Base-by-base conservation (phyloP, 2,797 vertebrate genomes). In the Gambelia wislizenii region DNA sequence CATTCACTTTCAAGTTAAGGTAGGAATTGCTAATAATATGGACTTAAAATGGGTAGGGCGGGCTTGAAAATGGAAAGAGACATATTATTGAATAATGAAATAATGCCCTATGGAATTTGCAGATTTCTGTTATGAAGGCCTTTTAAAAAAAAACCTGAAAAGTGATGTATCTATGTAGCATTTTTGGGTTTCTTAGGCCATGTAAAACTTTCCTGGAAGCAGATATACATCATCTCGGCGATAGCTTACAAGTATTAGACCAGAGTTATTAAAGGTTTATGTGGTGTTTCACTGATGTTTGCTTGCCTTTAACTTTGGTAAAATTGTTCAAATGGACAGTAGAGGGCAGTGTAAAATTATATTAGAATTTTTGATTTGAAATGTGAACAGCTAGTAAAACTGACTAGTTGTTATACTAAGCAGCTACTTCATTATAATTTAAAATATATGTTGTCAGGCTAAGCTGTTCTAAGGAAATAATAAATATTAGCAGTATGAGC, bases 331-430 rank as follows among this genome's bases (percentile, higher is more conserved):
- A 81, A 36, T 56, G 22, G 47, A 81, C 86, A 85, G 83, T 54
- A 91, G 89, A 87, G 86, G 86, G 86, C 83, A 91, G 76, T 87
- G 52, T 81, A 81, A 88, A 88, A 81, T 87, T 75, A 81, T 80
- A 52, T 75, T 85, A 67, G 44, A 22, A 59, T 83, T 72, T 47
- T 10, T 49, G 30, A 36, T 39, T 54, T 52, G n/a, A 13, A 39
- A 61, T 39, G 5, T 79, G n/a, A 85, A 79, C 13, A 42, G 6
- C 22, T 85, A 85, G 75, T 25, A 85, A 84, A 86, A 25, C 20
- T 42, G 33, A 61, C 36, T 52, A 13, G 42, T 54, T 79, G 49
- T 33, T n/a, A 33, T 27, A 72, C 61, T 74, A 84, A 70, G 59
- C 25, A 75, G 75, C 56, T 47, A 20, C 6, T 80, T 70, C 5